These are phyloP conservation scores for Styela plicata DNA, from an alignment of 23 tunicate species.

Conservation along the genomic window DNA sequence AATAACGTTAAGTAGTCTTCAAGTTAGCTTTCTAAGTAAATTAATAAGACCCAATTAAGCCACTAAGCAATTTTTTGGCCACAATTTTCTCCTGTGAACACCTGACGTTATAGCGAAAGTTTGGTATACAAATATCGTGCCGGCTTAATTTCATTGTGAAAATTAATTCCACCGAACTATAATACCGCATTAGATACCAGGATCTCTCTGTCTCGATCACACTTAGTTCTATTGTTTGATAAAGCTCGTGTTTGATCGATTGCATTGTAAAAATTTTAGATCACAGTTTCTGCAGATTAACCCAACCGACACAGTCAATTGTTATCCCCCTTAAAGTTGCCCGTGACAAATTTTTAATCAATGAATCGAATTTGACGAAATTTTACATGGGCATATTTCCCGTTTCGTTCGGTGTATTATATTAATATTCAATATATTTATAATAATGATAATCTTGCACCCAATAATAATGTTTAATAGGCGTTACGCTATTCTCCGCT, in stretches of 20 bases:
- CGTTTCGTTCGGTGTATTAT: neutral
- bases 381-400: neutral
- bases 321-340: neutral
- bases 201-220: no score
- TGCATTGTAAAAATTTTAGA: no score
- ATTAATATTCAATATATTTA: no score
- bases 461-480: neutral
- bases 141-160: neutral
- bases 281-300: no score
- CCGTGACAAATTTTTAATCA: neutral
- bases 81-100: neutral
- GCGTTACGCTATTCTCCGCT: neutral
- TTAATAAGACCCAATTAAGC: neutral
- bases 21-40: no score
- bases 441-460: neutral
- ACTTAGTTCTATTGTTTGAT: no score
- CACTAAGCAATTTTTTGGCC: neutral
- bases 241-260: no score
- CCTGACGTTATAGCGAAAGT: neutral
- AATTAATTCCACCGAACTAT: neutral
- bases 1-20: no score
- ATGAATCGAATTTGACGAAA: neutral
- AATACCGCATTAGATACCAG: neutral
- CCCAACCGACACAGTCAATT: no score
- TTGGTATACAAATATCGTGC: neutral